These are phyloP conservation scores for Myodes glareolus DNA, from an alignment of 2,113 vertebrate genomes.

Conservation along the genomic window DNA sequence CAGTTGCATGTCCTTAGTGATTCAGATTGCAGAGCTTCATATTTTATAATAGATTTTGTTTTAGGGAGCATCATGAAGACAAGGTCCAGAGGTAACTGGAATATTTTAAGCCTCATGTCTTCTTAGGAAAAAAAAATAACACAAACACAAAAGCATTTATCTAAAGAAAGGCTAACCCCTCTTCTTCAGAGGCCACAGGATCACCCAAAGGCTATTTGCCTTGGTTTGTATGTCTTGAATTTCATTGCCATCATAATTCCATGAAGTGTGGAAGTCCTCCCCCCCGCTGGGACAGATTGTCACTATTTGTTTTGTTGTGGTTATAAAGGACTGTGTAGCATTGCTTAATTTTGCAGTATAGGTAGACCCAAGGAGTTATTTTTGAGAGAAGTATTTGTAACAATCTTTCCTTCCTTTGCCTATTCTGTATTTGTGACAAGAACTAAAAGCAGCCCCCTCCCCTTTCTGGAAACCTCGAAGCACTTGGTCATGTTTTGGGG, in stretches of 20 bases:
- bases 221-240: background rate
- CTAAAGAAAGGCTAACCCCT: background rate
- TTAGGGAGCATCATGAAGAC: background rate
- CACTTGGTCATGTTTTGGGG: conserved; percentile 65
- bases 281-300: background rate
- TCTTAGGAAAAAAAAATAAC: conserved; percentile 18
- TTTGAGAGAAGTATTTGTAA: background rate
- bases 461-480: background rate
- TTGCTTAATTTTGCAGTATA: conserved; percentile 2
- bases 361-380: background rate
- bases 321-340: background rate
- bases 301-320: background rate
- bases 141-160: background rate
- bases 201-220: background rate
- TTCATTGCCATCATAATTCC: background rate
- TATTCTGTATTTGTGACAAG: background rate
- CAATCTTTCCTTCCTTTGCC: background rate
- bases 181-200: background rate
- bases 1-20: background rate
- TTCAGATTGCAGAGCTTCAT: background rate
- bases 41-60: background rate
- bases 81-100: conserved; percentile 9
- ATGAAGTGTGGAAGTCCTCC: background rate
- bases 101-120: conserved; percentile 28
- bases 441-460: background rate